A percentile compares a stretch with the other conserved stretches of the same genome.
Evolutionary conservation across 2,113 vertebrate species (phyloP).

Genomic region (Phodopus roborovskii): DNA sequence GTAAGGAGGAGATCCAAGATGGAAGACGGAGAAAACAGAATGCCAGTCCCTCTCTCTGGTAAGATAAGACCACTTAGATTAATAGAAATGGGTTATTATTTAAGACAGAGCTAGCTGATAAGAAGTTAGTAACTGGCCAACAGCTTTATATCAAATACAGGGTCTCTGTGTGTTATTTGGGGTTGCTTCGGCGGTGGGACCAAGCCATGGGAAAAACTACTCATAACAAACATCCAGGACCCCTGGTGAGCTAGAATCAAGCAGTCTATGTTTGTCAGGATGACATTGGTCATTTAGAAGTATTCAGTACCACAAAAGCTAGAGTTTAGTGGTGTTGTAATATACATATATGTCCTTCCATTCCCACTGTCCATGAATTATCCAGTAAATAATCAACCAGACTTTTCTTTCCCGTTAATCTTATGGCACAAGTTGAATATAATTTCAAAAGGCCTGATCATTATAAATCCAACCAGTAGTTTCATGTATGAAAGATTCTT

Average conservation of each 20-base stretch:
- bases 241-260: neutral
- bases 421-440: neutral
- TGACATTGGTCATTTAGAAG: neutral
- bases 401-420: conserved; percentile 18
- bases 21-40: too few species aligned
- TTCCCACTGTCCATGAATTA: neutral
- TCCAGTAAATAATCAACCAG: neutral
- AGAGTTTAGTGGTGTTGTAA: neutral
- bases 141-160: too few species aligned
- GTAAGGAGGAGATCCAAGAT: too few species aligned
- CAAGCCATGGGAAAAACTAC: too few species aligned
- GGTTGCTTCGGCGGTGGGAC: too few species aligned
- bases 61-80: too few species aligned
- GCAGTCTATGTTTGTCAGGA: neutral
- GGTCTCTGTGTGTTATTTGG: too few species aligned
- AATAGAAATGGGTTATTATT: too few species aligned
- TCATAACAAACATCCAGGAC: too few species aligned
- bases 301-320: neutral
- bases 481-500: neutral
- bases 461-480: conserved; percentile 7
- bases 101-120: too few species aligned
- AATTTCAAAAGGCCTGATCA: neutral
- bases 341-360: neutral
- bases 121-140: too few species aligned
- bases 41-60: too few species aligned